Percentiles rank a stretch among this genome's conserved stretches.
These are phyloP conservation scores for Papilio xuthus DNA, from an alignment of 1,140 invertebrate genomes.

Conservation along the genomic window DNA sequence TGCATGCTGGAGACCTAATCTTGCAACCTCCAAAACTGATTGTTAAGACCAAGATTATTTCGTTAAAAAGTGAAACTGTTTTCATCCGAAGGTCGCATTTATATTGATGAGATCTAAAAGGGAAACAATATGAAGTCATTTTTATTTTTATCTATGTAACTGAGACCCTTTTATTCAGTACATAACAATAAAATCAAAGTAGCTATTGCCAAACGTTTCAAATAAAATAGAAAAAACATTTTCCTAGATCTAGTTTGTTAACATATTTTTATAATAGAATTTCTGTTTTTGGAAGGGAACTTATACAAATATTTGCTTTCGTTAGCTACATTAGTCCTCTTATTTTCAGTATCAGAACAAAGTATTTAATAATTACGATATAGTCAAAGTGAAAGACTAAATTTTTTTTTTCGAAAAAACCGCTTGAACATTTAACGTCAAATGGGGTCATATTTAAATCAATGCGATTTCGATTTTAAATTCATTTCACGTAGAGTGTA, in stretches of 20 bases:
- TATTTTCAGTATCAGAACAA: too few species aligned
- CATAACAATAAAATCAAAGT: slow-evolving; percentile 8
- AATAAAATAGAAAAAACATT: background rate
- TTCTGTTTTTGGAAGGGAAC: background rate
- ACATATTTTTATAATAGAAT: background rate
- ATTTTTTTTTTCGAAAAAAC: too few species aligned
- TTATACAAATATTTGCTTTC: background rate
- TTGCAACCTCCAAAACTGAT: too few species aligned
- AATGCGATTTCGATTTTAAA: slow-evolving; percentile 15
- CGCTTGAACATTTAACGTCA: too few species aligned
- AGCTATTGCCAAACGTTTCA: background rate
- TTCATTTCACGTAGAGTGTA: slow-evolving; percentile 9
- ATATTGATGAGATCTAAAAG: background rate
- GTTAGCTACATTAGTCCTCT: too few species aligned
- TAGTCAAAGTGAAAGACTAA: too few species aligned
- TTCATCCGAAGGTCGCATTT: background rate
- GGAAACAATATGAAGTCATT: background rate
- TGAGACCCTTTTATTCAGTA: slow-evolving; percentile 19
- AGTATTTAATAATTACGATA: too few species aligned
- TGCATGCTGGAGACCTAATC: too few species aligned
- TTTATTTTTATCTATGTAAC: slow-evolving; percentile 15
- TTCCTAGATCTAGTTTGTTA: background rate
- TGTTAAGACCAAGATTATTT: background rate
- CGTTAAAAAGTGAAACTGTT: slow-evolving; percentile 31
- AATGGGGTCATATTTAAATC: background rate